Percentiles rank a stretch among this genome's conserved stretches.
Evolutionary conservation across 2,888 invertebrate genomes (phyloP).

Genomic region (Arctia plantaginis): DNA sequence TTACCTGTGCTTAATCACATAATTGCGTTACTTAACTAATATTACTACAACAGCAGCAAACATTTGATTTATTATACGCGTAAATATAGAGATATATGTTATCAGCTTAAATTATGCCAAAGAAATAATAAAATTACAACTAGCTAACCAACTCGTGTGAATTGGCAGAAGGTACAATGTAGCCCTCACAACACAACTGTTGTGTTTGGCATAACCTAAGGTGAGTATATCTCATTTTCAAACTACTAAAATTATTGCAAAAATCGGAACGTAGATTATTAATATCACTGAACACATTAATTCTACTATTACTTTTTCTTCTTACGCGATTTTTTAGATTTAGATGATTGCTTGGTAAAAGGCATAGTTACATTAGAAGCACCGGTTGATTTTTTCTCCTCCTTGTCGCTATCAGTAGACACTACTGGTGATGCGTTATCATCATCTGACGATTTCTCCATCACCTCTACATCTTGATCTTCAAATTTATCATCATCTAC

Average conservation of each 20-base stretch:
- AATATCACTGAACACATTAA: constrained; percentile 67
- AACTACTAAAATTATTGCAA: constrained; percentile 64
- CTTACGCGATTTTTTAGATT: constrained; percentile 87
- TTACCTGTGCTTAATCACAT: constrained; percentile 71
- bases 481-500: constrained; percentile 74
- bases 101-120: constrained; percentile 42
- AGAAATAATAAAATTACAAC: constrained; percentile 31
- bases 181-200: constrained; percentile 28
- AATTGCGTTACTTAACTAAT: constrained; percentile 71
- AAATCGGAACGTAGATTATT: constrained; percentile 62
- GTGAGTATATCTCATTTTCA: constrained; percentile 54
- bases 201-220: constrained; percentile 35
- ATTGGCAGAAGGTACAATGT: constrained; percentile 34
- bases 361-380: constrained; percentile 71
- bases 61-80: constrained; percentile 50
- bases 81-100: constrained; percentile 34
- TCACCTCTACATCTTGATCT: constrained; percentile 67
- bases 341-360: constrained; percentile 76
- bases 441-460: constrained; percentile 87
- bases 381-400: constrained; percentile 75
- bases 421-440: constrained; percentile 82
- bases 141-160: constrained; percentile 19
- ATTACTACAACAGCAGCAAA: constrained; percentile 71
- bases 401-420: constrained; percentile 87
- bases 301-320: constrained; percentile 86